phyloP scores from a whole-genome alignment of 2,888 invertebrate species.

The Lasioglossum marginatum region DNA sequence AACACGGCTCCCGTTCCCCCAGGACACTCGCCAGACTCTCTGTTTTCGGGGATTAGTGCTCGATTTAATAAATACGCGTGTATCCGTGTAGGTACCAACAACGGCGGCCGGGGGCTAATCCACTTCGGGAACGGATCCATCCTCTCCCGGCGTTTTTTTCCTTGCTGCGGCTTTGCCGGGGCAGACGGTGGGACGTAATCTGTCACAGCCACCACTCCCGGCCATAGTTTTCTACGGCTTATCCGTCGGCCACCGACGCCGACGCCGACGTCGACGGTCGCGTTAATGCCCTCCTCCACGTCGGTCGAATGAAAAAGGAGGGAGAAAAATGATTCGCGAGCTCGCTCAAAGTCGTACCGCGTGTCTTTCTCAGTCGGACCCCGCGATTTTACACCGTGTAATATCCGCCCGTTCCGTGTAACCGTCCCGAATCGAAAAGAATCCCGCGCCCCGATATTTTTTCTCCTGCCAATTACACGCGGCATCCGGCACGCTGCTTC shows the following conservation, averaged over 20 bases:
- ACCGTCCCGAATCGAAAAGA: conserved; percentile 14
- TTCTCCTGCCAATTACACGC: conserved; percentile 11
- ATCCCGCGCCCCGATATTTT: conserved; percentile 4
- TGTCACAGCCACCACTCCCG: conserved; percentile 71
- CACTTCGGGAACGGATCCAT: conserved; percentile 69
- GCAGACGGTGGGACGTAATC: conserved; percentile 73
- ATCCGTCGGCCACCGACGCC: conserved; percentile 58
- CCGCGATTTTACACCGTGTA: conserved; percentile 51
- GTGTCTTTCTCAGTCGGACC: conserved; percentile 33
- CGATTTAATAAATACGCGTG: conserved; percentile 72
- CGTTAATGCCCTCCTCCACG: conserved; percentile 46
- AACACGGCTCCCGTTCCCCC: conserved; percentile 20
- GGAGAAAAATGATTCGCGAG: conserved; percentile 35
- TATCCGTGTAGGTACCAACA: conserved; percentile 68
- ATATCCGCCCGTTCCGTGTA: conserved; percentile 33
- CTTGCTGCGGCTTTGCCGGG: conserved; percentile 60
- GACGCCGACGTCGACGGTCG: conserved; percentile 6
- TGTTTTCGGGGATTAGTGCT: conserved; percentile 63
- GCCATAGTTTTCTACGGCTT: conserved; percentile 72
- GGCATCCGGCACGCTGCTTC: conserved; percentile 21
- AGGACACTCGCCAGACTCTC: conserved; percentile 43
- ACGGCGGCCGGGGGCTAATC: conserved; percentile 64
- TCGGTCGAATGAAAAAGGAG: conserved; percentile 56
- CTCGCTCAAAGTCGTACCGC: background rate
- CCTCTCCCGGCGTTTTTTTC: conserved; percentile 60